Percentiles rank a stretch among this genome's conserved stretches.
Evolutionary conservation across 2,888 invertebrate genomes (phyloP).

Genomic region (Hipparchia sbordonii): DNA sequence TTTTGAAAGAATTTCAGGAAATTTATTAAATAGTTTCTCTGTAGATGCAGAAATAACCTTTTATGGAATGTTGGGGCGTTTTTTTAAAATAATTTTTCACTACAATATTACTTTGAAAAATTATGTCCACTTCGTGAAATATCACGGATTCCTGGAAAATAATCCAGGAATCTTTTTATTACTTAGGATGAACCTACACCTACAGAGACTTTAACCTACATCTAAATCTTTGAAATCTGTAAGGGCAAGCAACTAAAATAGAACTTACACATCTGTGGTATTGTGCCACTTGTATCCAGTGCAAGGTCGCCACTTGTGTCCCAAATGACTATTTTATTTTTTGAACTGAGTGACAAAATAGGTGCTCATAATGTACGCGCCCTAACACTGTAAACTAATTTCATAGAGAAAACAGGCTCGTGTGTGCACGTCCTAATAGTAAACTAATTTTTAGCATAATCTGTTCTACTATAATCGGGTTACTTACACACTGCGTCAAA

Average conservation of each 20-base stretch:
- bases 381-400: too few species aligned
- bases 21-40: conserved; percentile 17
- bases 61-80: neutral
- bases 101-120: neutral
- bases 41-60: neutral
- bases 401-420: neutral
- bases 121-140: neutral
- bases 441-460: conserved; percentile 24
- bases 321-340: too few species aligned
- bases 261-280: neutral
- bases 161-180: neutral
- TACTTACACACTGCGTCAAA: conserved; percentile 10
- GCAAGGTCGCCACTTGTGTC: too few species aligned
- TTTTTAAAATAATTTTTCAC: neutral
- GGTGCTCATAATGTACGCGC: too few species aligned
- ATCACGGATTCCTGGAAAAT: neutral
- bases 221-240: neutral
- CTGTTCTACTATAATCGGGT: conserved; percentile 20
- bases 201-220: neutral
- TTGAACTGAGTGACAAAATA: too few species aligned
- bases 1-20: conserved; percentile 5
- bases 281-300: too few species aligned
- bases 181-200: neutral
- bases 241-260: neutral
- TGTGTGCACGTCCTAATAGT: conserved; percentile 1